Conservation (phyloP, 2,113 vertebrate genomes). For the Noctilio leporinus region DNA sequence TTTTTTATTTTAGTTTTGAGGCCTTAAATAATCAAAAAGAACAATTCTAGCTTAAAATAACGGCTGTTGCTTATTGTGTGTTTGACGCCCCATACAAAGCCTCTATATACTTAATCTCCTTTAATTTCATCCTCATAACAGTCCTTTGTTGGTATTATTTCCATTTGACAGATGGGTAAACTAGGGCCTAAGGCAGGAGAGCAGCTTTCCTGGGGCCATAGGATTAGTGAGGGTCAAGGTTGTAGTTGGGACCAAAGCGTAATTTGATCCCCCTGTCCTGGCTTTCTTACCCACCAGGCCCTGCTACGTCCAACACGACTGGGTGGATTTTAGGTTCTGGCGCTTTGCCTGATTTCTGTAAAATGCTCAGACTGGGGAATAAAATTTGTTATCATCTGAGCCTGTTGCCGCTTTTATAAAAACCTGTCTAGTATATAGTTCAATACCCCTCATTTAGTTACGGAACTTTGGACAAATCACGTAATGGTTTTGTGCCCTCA, state of each 20-base stretch:
- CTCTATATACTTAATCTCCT: neutral
- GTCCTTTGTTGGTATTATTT: neutral
- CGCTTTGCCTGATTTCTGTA: neutral
- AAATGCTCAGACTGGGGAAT: neutral
- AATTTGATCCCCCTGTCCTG: neutral
- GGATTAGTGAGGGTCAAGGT: neutral
- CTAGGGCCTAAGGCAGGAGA: neutral
- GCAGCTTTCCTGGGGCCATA: neutral
- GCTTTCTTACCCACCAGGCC: neutral
- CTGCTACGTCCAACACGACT: fast-evolving
- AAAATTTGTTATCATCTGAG: neutral
- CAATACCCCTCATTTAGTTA: neutral
- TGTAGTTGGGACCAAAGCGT: neutral
- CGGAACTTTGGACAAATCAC: neutral
- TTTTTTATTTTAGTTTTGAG: conserved; percentile 9
- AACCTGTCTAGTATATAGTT: neutral
- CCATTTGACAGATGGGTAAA: neutral
- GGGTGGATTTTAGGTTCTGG: neutral
- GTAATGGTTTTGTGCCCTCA: neutral
- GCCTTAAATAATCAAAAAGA: neutral
- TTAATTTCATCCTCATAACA: neutral
- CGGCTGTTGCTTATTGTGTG: neutral
- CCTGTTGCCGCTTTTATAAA: neutral
- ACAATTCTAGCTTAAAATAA: neutral
- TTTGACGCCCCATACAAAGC: neutral